A percentile compares a stretch with the other conserved stretches of the same genome.
phyloP scores from a whole-genome alignment of 1,140 invertebrate genomes.

The Stenopsyche tienmushanensis region DNA sequence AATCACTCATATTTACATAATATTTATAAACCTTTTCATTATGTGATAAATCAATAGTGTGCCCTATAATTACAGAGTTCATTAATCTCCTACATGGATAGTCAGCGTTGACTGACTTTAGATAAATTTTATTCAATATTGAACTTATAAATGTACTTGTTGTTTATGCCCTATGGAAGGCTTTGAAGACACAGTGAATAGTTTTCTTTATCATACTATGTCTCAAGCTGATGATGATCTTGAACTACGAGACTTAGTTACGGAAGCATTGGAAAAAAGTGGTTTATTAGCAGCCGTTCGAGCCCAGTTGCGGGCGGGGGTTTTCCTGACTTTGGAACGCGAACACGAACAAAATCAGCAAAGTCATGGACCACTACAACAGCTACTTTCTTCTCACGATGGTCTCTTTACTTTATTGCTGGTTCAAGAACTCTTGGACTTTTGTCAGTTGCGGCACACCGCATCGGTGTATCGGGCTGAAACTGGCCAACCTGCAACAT shows the following conservation, averaged over 20 bases:
- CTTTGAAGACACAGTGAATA: no score
- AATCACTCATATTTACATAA: no score
- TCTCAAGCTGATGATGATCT: constrained; percentile 55
- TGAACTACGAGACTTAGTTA: constrained; percentile 53
- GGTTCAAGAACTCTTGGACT: constrained; percentile 55
- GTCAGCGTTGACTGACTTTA: no score
- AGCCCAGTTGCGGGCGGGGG: constrained; percentile 52
- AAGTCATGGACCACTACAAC: constrained; percentile 50
- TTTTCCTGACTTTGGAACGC: constrained; percentile 55
- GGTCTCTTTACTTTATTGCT: constrained; percentile 50
- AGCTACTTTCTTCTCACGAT: constrained; percentile 50
- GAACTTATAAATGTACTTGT: no score
- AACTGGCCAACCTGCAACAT: constrained; percentile 52
- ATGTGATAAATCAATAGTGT: no score
- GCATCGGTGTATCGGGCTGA: constrained; percentile 55
- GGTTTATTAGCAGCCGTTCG: constrained; percentile 55
- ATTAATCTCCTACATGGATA: no score
- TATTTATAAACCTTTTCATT: no score
- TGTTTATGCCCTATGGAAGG: no score
- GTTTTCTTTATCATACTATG: no score
- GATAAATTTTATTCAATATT: no score
- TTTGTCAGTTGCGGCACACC: constrained; percentile 54
- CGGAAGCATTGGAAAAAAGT: constrained; percentile 55
- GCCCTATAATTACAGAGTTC: no score
- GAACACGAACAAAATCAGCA: constrained; percentile 49